Percentiles rank a stretch among this genome's conserved stretches.
Evolutionary conservation across 2,797 vertebrate species (phyloP).

Genomic region (Pseudopleuronectes americanus): DNA sequence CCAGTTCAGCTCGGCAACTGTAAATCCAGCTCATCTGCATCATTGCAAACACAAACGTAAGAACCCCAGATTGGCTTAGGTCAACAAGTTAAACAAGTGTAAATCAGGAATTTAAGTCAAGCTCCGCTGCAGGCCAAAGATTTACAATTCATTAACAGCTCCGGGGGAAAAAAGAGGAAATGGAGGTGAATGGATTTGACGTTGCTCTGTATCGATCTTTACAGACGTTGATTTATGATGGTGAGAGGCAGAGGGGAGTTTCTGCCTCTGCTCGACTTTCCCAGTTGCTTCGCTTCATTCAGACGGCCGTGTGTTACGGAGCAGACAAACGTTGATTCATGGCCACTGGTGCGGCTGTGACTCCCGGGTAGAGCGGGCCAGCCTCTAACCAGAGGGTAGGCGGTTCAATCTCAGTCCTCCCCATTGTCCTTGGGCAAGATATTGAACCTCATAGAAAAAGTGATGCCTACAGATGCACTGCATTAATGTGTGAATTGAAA

Average conservation of each 20-base stretch:
- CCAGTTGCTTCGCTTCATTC: conserved; percentile 30
- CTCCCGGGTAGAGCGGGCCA: too few species aligned
- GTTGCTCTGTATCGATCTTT: conserved; percentile 51
- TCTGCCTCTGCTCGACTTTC: conserved; percentile 33
- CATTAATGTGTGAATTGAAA: too few species aligned
- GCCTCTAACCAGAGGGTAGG: too few species aligned
- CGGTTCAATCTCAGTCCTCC: too few species aligned
- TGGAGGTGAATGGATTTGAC: conserved; percentile 49
- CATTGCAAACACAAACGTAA: conserved; percentile 16
- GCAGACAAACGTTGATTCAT: conserved; percentile 48
- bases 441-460: too few species aligned
- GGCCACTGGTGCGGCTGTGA: conserved; percentile 11
- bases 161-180: conserved; percentile 50
- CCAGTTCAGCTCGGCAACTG: conserved; percentile 38
- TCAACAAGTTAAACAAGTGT: conserved; percentile 40
- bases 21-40: conserved; percentile 42
- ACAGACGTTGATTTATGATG: conserved; percentile 58
- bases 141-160: conserved; percentile 66
- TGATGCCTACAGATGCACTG: too few species aligned
- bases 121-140: conserved; percentile 22
- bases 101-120: conserved; percentile 23
- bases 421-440: too few species aligned
- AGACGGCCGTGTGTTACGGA: conserved; percentile 10
- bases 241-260: conserved; percentile 7
- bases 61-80: conserved; percentile 15